Conservation (phyloP, 2,113 vertebrate genomes). For the Helogale parvula region DNA sequence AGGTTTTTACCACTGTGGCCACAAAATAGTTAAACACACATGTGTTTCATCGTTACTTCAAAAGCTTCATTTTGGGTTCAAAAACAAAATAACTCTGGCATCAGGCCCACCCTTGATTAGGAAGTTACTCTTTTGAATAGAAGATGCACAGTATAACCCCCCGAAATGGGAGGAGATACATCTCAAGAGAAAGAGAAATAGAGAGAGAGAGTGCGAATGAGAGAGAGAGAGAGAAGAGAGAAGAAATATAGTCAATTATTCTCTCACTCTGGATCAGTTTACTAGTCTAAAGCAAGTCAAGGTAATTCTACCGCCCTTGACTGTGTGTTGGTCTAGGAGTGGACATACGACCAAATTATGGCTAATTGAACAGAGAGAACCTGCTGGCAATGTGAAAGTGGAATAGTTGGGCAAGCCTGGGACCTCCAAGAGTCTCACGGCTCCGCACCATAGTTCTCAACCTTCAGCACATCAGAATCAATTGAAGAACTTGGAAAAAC, state of each 20-base stretch:
- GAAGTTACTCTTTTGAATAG: background rate
- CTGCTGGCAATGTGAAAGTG: background rate
- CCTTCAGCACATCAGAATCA: background rate
- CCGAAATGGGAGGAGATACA: background rate
- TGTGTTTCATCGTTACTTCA: background rate
- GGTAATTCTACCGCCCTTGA: background rate
- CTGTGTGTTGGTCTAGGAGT: background rate
- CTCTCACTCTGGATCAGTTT: background rate
- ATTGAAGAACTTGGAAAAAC: background rate
- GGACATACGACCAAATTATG: too few species aligned
- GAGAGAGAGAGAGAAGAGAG: background rate
- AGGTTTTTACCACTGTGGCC: background rate
- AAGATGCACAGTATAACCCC: background rate
- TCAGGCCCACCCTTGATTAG: background rate
- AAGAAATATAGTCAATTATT: background rate
- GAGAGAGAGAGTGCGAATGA: background rate
- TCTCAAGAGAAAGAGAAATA: background rate
- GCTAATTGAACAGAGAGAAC: background rate
- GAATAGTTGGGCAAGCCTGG: too few species aligned
- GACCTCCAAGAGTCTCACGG: background rate
- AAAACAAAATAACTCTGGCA: background rate
- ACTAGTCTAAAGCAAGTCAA: background rate
- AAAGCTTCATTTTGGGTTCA: background rate
- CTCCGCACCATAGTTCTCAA: background rate
- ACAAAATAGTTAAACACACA: background rate